Evolutionary conservation across 2,113 vertebrate genomes (phyloP).

Genomic region (Candoia aspera): DNA sequence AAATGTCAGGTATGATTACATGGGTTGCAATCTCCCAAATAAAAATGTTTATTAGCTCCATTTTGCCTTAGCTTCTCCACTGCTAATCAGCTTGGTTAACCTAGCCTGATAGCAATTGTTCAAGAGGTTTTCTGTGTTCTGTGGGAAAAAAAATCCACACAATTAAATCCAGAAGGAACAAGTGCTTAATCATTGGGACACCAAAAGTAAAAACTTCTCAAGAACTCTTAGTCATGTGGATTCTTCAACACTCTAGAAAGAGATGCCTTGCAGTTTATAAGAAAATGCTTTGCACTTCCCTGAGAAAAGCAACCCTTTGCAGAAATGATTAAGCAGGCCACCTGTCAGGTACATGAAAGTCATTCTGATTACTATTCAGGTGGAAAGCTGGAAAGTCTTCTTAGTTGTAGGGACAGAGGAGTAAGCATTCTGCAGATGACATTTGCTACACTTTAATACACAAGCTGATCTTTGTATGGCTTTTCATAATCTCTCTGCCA

Average conservation of each 20-base stretch:
- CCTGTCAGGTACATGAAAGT: background rate
- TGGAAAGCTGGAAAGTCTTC: slow-evolving; percentile 30
- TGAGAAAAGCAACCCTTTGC: background rate
- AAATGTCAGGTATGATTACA: background rate
- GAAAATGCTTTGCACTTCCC: background rate
- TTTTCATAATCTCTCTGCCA: slow-evolving; percentile 53
- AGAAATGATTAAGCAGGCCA: background rate
- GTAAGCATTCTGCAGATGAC: background rate
- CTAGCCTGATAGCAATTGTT: background rate
- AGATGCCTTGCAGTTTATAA: background rate
- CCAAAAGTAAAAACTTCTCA: background rate
- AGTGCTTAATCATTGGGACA: background rate
- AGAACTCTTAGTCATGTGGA: background rate
- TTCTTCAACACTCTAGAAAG: background rate
- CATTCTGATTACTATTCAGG: slow-evolving; percentile 1
- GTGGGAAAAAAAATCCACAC: background rate
- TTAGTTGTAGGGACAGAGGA: background rate
- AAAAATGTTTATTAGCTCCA: background rate
- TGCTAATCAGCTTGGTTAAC: background rate
- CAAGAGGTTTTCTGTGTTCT: background rate
- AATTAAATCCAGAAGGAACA: too few species aligned
- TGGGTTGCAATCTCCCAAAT: background rate
- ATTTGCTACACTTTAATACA: slow-evolving; percentile 52
- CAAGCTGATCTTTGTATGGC: slow-evolving; percentile 57
- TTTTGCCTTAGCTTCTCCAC: background rate